A percentile compares a stretch with the other conserved stretches of the same genome.
These are phyloP conservation scores for Gastrophryne carolinensis DNA, from an alignment of 2,797 vertebrate species.

Conservation along the genomic window DNA sequence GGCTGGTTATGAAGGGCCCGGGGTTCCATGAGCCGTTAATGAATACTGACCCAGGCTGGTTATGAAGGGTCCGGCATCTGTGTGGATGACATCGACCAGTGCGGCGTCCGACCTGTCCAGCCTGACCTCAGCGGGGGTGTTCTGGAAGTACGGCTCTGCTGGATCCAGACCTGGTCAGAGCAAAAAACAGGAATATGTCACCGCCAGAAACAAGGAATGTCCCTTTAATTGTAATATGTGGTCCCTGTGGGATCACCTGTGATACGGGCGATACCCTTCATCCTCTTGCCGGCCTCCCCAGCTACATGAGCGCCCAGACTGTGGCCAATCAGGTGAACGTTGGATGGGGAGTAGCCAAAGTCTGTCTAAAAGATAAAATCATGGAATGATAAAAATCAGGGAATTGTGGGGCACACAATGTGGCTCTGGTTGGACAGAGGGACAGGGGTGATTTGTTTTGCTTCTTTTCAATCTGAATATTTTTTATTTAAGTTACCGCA, in stretches of 20 bases:
- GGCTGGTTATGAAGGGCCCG: too few relatives aligned
- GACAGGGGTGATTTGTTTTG: too few relatives aligned
- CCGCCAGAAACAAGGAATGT: neutral
- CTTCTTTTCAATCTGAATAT: too few relatives aligned
- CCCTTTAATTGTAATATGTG: neutral
- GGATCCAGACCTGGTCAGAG: constrained; percentile 75
- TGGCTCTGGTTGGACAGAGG: too few relatives aligned
- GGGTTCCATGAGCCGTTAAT: too few relatives aligned
- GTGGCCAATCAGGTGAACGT: constrained; percentile 83
- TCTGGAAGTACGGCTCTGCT: constrained; percentile 79
- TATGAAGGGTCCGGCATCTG: constrained; percentile 60
- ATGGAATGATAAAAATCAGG: neutral
- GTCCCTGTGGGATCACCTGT: constrained; percentile 69
- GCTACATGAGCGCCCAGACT: constrained; percentile 81
- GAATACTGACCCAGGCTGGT: constrained; percentile 54
- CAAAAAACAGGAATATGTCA: neutral
- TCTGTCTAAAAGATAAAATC: constrained; percentile 52
- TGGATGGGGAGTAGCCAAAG: constrained; percentile 64
- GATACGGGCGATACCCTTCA: constrained; percentile 65
- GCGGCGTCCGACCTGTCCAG: constrained; percentile 76
- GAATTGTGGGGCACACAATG: too few relatives aligned
- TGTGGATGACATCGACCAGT: constrained; percentile 88
- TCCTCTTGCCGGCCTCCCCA: constrained; percentile 73
- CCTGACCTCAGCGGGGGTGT: constrained; percentile 66
- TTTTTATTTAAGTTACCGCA: constrained; percentile 60